phyloP scores from a whole-genome alignment of 2,797 vertebrate species.

The Galaxias olidus region DNA sequence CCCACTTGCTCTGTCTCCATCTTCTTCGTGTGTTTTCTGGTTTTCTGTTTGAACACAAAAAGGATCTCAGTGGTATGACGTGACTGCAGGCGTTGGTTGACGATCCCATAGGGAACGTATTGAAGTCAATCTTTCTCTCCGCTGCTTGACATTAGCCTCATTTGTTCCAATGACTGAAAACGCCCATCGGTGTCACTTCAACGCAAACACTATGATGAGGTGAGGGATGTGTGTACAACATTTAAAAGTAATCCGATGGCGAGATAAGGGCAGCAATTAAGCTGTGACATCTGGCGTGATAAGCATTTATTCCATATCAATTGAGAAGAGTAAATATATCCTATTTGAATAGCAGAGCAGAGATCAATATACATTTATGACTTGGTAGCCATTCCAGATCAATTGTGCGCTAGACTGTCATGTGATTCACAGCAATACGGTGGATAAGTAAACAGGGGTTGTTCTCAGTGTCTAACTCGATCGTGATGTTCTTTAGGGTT shows the following conservation, averaged over 20 bases:
- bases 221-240: constrained; percentile 49
- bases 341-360: constrained; percentile 35
- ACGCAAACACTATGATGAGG: constrained; percentile 30
- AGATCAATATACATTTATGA: constrained; percentile 42
- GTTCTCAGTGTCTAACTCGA: no score
- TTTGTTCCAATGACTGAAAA: no score
- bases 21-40: no score
- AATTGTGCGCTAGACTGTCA: constrained; percentile 2
- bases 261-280: constrained; percentile 41
- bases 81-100: no score
- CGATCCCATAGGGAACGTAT: no score
- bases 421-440: neutral
- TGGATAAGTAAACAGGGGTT: no score
- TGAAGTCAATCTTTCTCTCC: no score
- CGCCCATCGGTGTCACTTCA: neutral
- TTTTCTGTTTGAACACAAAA: no score
- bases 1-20: no score
- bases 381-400: neutral
- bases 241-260: constrained; percentile 59
- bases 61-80: no score
- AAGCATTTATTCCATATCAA: constrained; percentile 60
- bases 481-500: no score
- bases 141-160: no score
- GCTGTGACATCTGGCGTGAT: constrained; percentile 15
- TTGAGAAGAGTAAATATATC: constrained; percentile 51